A percentile compares a stretch with the other conserved stretches of the same genome.
Conservation (phyloP, 2,888 invertebrate species). For the Tenthredo mesomela region DNA sequence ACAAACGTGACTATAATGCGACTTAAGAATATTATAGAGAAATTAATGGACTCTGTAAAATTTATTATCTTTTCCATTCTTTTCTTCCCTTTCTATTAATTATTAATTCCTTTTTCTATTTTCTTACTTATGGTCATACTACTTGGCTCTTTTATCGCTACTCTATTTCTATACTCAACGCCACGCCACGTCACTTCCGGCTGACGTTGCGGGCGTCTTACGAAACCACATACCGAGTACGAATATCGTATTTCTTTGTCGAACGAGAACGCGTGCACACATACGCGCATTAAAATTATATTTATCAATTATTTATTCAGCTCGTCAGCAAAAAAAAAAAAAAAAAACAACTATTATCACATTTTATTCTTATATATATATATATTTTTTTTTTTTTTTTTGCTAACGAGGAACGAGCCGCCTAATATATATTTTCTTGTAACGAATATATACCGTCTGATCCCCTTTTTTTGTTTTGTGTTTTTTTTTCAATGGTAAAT, state of each 20-base stretch:
- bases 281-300: not conserved
- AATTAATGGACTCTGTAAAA: not conserved
- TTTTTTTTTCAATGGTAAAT: not conserved
- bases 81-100: not conserved
- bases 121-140: not conserved
- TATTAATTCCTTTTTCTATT: not conserved
- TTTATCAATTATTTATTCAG: not conserved
- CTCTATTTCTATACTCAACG: not conserved
- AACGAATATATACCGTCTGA: not conserved
- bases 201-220: constrained; percentile 22
- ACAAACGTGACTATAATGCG: not conserved
- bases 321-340: not conserved
- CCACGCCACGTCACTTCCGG: constrained; percentile 40
- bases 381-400: not conserved
- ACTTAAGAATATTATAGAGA: not conserved
- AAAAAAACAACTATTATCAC: not conserved
- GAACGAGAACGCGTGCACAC: not conserved
- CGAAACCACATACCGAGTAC: constrained; percentile 29
- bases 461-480: not conserved
- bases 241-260: constrained; percentile 22
- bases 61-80: not conserved
- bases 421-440: not conserved
- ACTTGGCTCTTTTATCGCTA: not conserved
- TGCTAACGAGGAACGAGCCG: too few species aligned
- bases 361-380: not conserved